Base-by-base conservation (phyloP, 2,888 invertebrate species). In the Sinohyriopsis cumingii region DNA sequence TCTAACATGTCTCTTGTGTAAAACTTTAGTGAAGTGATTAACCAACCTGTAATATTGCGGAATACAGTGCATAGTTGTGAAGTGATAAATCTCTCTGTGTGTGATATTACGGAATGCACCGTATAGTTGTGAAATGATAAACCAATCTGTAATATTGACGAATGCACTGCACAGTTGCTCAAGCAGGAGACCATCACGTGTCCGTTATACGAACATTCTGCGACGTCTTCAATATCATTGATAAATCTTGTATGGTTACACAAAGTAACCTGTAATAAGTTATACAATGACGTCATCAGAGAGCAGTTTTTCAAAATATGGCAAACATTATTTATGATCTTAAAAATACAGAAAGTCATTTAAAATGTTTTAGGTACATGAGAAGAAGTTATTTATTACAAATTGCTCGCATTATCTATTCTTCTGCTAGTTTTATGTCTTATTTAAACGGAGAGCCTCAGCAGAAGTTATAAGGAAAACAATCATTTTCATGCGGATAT, bases 161-260 rank as follows among this genome's bases (percentile, higher is more conserved):
- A 63, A 65, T 78, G 86, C 15, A 85, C 72, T 54, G 82, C 86
- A 59, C 84, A 83, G 72, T 84, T 87, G 56, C 84, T 82, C 1
- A 71, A 65, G 54, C 73, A 78, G 25, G 84, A 82, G 22, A 88
- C 69, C 85, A 85, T 85, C 3, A 87, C 74, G 15, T 71, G 75
- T 19, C 67, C 67, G 20, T 63, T 68, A 7, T 12, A 4, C 15
- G 45, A 45, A 45, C n/a, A 33, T 3, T 15, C 2, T 5, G 72
- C 71, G 15, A 77, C 28, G 19, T 56, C 33, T 1, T 22, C 12
- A 4, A 75, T 66, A 54, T 75, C 66, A 2, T n/a, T 18, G 3
- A 62, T 28, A 5, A 71, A 54, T 20, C 18, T 24, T 4, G 22
- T 55, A n/a, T 61, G 25, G 45, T 59, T n/a, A 60, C 73, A 76